phyloP scores from a whole-genome alignment of 2,797 vertebrate species.

The Sebastes jordani region DNA sequence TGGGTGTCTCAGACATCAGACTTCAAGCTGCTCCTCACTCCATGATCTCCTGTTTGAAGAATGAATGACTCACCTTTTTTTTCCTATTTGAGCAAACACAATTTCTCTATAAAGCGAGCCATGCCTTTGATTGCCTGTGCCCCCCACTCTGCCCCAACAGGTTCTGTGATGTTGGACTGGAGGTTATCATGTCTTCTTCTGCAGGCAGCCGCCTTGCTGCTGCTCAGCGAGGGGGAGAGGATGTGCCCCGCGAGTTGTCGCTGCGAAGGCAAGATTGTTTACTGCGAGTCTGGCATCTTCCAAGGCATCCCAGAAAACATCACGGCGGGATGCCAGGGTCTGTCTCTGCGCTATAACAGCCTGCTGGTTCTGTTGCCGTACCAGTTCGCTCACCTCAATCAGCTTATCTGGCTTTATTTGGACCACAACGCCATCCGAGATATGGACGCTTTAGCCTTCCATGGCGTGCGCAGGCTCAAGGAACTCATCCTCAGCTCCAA shows the following conservation, averaged over 20 bases:
- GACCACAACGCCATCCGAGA: slow-evolving; percentile 93
- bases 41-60: slow-evolving; percentile 28
- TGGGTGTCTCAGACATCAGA: slow-evolving; percentile 45
- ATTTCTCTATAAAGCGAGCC: slow-evolving; percentile 35
- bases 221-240: slow-evolving; percentile 87
- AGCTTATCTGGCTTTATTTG: slow-evolving; percentile 97
- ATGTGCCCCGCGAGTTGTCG: slow-evolving; percentile 93
- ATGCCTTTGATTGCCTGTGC: slow-evolving; percentile 60
- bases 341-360: slow-evolving; percentile 95
- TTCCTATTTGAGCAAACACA: slow-evolving; percentile 4
- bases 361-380: slow-evolving; percentile 90
- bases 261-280: slow-evolving; percentile 96
- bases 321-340: slow-evolving; percentile 92
- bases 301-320: slow-evolving; percentile 93
- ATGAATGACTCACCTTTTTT: slow-evolving; percentile 15
- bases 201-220: slow-evolving; percentile 80
- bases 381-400: slow-evolving; percentile 95
- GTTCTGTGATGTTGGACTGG: slow-evolving; percentile 78
- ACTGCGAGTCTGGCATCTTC: slow-evolving; percentile 95
- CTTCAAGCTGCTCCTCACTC: slow-evolving; percentile 36
- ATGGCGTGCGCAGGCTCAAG: slow-evolving; percentile 94
- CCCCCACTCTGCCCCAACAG: slow-evolving; percentile 71
- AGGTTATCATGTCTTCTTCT: slow-evolving; percentile 81
- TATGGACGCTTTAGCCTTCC: slow-evolving; percentile 91
- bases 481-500: slow-evolving; percentile 97